Conservation (phyloP, 2,888 invertebrate species). For the Andricus quercusramuli region DNA sequence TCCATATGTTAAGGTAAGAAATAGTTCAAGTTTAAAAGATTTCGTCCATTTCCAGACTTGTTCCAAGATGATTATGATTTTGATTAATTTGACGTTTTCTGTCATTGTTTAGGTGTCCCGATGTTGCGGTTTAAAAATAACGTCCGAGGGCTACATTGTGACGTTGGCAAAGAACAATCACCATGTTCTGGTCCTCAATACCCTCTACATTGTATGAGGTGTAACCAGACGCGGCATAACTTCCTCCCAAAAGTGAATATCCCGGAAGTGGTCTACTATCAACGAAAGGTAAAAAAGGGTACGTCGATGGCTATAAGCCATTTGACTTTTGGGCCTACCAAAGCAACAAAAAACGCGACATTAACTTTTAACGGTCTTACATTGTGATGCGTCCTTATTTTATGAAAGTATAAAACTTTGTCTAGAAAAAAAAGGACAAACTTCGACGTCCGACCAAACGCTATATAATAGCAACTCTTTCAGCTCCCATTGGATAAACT, state of each 20-base stretch:
- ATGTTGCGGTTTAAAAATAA: slow-evolving; percentile 98
- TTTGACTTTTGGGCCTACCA: slow-evolving; percentile 72
- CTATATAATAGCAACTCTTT: slow-evolving; percentile 71
- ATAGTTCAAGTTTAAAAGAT: not conserved
- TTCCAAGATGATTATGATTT: not conserved
- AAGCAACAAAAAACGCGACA: slow-evolving; percentile 70
- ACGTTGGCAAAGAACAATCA: slow-evolving; percentile 99
- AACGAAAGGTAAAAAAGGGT: slow-evolving; percentile 68
- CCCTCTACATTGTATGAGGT: slow-evolving; percentile 94
- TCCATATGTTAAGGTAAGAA: slow-evolving; percentile 95
- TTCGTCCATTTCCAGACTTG: too few relatives aligned
- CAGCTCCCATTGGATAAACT: slow-evolving; percentile 75
- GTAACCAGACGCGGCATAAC: slow-evolving; percentile 71
- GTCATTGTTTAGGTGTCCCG: slow-evolving; percentile 88
- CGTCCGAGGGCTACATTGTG: slow-evolving; percentile 96
- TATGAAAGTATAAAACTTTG: slow-evolving; percentile 67
- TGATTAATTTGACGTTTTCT: not conserved
- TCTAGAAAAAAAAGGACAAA: slow-evolving; percentile 57
- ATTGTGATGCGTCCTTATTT: slow-evolving; percentile 72
- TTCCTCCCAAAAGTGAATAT: slow-evolving; percentile 64
- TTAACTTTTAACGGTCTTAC: slow-evolving; percentile 69
- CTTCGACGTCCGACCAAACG: slow-evolving; percentile 71
- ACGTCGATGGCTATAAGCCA: slow-evolving; percentile 61
- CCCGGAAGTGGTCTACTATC: slow-evolving; percentile 67
- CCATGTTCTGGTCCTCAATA: slow-evolving; percentile 97